A percentile compares a stretch with the other conserved stretches of the same genome.
phyloP scores from a whole-genome alignment of 2,797 vertebrate genomes.

The Peromyscus nudipes region DNA sequence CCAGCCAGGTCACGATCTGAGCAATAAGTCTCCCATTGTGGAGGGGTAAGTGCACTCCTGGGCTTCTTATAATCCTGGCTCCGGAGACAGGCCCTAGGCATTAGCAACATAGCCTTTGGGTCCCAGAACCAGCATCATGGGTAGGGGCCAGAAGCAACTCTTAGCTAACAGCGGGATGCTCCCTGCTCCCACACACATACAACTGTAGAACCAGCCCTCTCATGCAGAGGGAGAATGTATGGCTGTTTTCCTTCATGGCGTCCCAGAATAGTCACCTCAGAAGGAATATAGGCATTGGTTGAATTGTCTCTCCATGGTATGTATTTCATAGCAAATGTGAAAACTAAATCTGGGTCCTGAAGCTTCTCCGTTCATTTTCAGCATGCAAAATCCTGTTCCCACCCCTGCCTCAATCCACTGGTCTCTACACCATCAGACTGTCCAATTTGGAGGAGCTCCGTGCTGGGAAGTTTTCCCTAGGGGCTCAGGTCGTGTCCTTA shows the following conservation, averaged over 20 bases:
- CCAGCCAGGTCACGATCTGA: background rate
- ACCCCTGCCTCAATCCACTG: accelerated
- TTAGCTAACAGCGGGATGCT: background rate
- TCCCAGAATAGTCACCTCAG: background rate
- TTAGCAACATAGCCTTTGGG: background rate
- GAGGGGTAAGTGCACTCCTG: background rate
- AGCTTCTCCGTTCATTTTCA: background rate
- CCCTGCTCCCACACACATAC: background rate
- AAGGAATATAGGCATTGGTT: background rate
- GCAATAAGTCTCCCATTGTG: background rate
- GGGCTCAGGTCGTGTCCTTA: background rate
- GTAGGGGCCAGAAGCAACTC: background rate
- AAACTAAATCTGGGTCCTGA: background rate
- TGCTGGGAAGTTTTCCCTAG: background rate
- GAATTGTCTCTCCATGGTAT: background rate
- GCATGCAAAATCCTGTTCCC: background rate
- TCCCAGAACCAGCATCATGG: background rate
- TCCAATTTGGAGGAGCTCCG: background rate
- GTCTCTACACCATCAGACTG: background rate
- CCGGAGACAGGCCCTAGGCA: background rate
- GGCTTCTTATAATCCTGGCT: background rate
- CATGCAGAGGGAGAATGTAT: accelerated
- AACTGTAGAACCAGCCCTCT: background rate
- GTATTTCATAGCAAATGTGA: background rate
- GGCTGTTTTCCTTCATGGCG: background rate